These are phyloP conservation scores for Syndactyla subalaris DNA, from an alignment of 2,797 vertebrate species.

Conservation along the genomic window DNA sequence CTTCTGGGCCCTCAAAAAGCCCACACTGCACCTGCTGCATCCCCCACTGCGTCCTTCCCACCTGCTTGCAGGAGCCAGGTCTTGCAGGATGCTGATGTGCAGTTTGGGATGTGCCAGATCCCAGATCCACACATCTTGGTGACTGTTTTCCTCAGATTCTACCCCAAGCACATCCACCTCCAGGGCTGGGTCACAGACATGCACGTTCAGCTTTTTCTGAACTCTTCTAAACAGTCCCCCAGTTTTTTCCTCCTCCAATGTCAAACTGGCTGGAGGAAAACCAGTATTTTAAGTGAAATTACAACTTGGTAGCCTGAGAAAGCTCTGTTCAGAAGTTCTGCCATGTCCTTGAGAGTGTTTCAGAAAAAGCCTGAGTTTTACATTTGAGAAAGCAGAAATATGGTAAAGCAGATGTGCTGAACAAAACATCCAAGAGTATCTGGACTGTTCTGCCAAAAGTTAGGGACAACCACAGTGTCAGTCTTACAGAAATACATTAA, in stretches of 20 bases:
- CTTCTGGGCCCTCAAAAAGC: neutral
- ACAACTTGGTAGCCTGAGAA: neutral
- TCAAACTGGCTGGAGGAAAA: neutral
- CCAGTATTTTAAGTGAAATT: neutral
- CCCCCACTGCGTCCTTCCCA: neutral
- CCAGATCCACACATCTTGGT: fast-evolving
- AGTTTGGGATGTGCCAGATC: neutral
- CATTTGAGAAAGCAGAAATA: neutral
- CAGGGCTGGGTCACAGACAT: neutral
- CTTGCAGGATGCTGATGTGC: neutral
- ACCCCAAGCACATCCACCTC: too few species aligned
- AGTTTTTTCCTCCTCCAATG: neutral
- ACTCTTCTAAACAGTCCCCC: neutral
- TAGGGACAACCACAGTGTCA: neutral
- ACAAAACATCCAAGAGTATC: neutral
- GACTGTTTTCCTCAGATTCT: neutral
- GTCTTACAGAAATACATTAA: neutral
- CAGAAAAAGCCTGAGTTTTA: neutral
- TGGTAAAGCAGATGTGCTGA: neutral
- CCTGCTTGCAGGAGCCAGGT: neutral
- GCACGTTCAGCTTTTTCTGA: neutral
- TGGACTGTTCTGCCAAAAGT: neutral
- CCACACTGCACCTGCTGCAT: neutral
- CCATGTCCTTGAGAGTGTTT: neutral
- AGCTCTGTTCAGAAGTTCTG: neutral